phyloP scores from a whole-genome alignment of 2,888 invertebrate genomes.

The Eurytoma californica region DNA sequence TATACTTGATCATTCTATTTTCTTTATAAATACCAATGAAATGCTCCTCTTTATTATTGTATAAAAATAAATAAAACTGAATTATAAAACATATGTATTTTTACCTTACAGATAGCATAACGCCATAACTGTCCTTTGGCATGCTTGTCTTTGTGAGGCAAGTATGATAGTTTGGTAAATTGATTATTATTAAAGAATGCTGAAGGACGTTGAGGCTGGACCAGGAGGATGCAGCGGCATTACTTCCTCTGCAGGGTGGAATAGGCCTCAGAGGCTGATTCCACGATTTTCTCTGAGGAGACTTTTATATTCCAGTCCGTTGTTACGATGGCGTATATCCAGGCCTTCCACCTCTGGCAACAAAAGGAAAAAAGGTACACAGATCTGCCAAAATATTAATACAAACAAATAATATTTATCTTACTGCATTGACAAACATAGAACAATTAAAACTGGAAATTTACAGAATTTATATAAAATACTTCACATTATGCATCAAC shows the following conservation, averaged over 20 bases:
- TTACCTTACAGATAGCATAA: conserved; percentile 31
- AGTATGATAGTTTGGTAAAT: conserved; percentile 54
- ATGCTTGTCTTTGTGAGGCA: conserved; percentile 51
- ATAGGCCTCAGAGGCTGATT: conserved; percentile 70
- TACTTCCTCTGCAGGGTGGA: conserved; percentile 54
- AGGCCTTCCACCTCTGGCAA: conserved; percentile 67
- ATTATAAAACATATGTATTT: neutral
- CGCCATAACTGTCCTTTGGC: conserved; percentile 1
- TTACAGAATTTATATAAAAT: conserved; percentile 17
- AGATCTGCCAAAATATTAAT: too few species aligned
- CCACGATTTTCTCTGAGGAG: conserved; percentile 82
- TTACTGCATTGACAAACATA: too few species aligned
- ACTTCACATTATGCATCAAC: neutral
- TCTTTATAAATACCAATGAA: neutral
- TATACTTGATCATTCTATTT: too few species aligned
- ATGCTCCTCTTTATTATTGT: neutral
- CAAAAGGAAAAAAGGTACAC: conserved; percentile 68
- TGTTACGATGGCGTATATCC: conserved; percentile 80
- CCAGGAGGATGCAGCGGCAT: conserved; percentile 68
- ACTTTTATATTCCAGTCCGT: conserved; percentile 83
- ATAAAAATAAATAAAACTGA: neutral
- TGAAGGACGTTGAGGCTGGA: conserved; percentile 71
- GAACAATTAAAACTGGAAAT: conserved; percentile 5
- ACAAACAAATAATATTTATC: conserved; percentile 6
- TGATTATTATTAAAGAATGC: conserved; percentile 63